Percentiles rank a stretch among this genome's conserved stretches.
Conservation (phyloP, 2,113 vertebrate genomes). For the Platysternon megacephalum region DNA sequence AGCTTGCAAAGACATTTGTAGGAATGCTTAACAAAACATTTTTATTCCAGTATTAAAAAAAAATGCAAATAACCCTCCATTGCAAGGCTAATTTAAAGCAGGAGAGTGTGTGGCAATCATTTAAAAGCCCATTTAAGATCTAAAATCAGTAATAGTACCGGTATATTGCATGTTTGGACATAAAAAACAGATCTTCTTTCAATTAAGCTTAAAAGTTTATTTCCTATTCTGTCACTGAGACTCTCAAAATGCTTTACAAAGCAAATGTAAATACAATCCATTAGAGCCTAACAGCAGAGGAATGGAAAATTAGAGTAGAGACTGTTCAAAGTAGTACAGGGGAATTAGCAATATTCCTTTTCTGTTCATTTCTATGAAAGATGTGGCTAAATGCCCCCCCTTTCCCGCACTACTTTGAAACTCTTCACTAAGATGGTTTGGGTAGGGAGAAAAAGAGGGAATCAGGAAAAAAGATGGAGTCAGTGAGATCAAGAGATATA, state of each 20-base stretch:
- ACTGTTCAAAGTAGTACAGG: not conserved
- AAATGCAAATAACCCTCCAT: not conserved
- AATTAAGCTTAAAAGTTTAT: not conserved
- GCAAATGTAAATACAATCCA: not conserved
- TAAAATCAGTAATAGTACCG: not conserved
- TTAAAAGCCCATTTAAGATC: not conserved
- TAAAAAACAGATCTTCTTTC: not conserved
- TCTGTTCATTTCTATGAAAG: not conserved
- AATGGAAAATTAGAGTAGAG: not conserved
- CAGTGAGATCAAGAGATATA: not conserved
- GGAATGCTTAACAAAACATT: not conserved
- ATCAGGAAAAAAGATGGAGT: not conserved
- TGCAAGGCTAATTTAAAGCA: not conserved
- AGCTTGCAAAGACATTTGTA: not conserved
- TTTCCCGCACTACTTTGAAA: not conserved
- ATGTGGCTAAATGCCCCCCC: no score
- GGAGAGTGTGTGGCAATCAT: not conserved
- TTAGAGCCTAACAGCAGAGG: not conserved
- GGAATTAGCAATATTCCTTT: not conserved
- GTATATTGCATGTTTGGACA: not conserved
- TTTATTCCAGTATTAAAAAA: not conserved
- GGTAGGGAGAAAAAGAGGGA: not conserved
- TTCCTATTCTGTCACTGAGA: not conserved
- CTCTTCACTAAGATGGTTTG: not conserved
- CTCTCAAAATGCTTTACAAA: not conserved